phyloP scores from a whole-genome alignment of 2,888 invertebrate species.

The Hemaris fuciformis region DNA sequence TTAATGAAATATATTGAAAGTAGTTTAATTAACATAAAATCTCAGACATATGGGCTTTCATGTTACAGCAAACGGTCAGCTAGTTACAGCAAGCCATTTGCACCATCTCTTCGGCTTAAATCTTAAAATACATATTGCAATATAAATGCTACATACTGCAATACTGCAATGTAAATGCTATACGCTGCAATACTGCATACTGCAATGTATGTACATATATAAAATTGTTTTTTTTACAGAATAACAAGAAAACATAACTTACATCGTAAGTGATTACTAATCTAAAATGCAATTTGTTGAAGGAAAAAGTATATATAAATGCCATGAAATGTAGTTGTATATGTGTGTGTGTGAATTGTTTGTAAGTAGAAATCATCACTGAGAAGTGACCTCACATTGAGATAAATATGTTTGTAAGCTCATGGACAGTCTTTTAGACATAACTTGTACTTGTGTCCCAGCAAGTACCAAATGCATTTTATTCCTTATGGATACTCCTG shows the following conservation, averaged over 20 bases:
- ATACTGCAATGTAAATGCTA: background rate
- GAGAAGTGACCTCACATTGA: no score
- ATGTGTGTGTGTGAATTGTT: background rate
- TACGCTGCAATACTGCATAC: no score
- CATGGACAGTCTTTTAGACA: background rate
- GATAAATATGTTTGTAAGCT: background rate
- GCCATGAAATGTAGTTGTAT: background rate
- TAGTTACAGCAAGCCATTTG: no score
- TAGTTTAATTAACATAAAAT: background rate
- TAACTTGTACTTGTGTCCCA: conserved; percentile 2
- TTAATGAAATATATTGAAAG: background rate
- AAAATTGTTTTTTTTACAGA: background rate
- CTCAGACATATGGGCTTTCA: background rate
- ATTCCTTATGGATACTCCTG: background rate
- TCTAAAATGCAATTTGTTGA: background rate
- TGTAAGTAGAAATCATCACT: background rate
- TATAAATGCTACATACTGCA: no score
- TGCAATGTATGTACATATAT: no score
- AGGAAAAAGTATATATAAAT: background rate
- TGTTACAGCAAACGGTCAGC: background rate
- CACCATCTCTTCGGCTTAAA: background rate
- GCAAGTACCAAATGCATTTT: background rate
- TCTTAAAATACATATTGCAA: background rate
- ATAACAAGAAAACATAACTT: no score
- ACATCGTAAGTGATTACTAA: background rate